phyloP scores from a whole-genome alignment of 2,797 vertebrate species.

The Zenarchopterus dispar region DNA sequence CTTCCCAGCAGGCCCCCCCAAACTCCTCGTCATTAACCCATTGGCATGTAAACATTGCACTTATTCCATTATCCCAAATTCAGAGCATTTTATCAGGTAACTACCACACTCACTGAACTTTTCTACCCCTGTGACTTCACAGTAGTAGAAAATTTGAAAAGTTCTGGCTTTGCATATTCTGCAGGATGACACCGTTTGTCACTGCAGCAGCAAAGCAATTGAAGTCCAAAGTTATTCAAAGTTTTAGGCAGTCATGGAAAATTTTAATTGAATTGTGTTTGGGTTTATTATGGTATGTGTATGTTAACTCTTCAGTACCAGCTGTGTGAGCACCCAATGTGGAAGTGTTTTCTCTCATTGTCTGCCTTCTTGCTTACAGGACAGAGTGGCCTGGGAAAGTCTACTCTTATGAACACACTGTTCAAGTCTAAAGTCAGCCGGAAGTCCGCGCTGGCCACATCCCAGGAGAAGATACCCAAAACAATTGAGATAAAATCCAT shows the following conservation, averaged over 20 bases:
- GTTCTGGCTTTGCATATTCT: slow-evolving; percentile 1
- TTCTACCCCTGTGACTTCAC: too few species aligned
- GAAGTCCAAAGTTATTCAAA: slow-evolving; percentile 1
- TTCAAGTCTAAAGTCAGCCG: slow-evolving; percentile 99
- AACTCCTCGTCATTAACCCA: slow-evolving; percentile 28
- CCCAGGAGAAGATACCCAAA: slow-evolving; percentile 95
- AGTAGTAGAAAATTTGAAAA: too few species aligned
- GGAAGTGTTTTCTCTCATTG: background rate
- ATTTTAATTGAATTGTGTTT: background rate
- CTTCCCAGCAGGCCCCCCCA: slow-evolving; percentile 11
- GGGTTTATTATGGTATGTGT: slow-evolving; percentile 17
- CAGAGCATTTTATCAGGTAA: too few species aligned
- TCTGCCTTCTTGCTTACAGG: slow-evolving; percentile 74
- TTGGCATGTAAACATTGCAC: slow-evolving; percentile 1
- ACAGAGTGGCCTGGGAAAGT: slow-evolving; percentile 97
- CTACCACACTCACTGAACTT: too few species aligned
- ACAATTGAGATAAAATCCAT: slow-evolving; percentile 98
- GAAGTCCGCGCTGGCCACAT: slow-evolving; percentile 88
- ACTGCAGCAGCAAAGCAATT: slow-evolving; percentile 1
- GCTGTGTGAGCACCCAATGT: background rate
- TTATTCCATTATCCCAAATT: too few species aligned
- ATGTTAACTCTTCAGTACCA: background rate
- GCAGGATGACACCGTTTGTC: slow-evolving; percentile 29
- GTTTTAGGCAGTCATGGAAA: slow-evolving; percentile 19
- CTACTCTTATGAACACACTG: slow-evolving; percentile 98